phyloP scores from a whole-genome alignment of 2,113 vertebrate genomes.

The Apteryx owenii region DNA sequence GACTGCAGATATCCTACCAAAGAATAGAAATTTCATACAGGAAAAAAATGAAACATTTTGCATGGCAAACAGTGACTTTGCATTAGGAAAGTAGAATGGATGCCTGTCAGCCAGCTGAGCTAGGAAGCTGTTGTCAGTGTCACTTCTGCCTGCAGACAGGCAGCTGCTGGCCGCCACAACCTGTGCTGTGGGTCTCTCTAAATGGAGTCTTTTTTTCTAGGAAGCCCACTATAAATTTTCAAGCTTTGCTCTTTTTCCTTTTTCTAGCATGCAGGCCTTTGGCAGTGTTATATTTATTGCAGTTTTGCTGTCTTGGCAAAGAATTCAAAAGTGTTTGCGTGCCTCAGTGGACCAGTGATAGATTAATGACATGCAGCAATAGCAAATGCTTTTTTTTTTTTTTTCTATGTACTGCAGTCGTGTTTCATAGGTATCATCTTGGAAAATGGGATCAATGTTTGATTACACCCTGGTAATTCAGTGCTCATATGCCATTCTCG shows the following conservation, averaged over 20 bases:
- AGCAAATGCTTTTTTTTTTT: not conserved
- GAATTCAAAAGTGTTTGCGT: conserved; percentile 5
- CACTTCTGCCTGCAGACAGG: not conserved
- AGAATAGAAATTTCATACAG: not conserved
- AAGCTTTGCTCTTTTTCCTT: not conserved
- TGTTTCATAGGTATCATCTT: not conserved
- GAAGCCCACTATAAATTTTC: not conserved
- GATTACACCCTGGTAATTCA: not conserved
- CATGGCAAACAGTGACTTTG: not conserved
- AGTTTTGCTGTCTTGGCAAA: conserved; percentile 42
- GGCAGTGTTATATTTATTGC: not conserved
- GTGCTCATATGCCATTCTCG: not conserved
- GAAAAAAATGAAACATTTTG: not conserved
- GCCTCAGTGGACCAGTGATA: conserved; percentile 8
- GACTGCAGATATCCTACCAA: not conserved
- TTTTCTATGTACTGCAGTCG: not conserved
- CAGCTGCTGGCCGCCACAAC: not conserved
- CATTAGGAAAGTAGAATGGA: not conserved
- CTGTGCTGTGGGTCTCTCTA: not conserved
- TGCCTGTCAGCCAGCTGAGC: not conserved
- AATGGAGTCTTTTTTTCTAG: not conserved
- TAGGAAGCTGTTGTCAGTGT: not conserved
- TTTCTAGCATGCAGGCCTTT: not conserved
- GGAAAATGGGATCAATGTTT: not conserved
- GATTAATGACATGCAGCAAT: not conserved